Evolutionary conservation across 1,140 invertebrate genomes (phyloP).

Genomic region (Panagrolaimus sp.): DNA sequence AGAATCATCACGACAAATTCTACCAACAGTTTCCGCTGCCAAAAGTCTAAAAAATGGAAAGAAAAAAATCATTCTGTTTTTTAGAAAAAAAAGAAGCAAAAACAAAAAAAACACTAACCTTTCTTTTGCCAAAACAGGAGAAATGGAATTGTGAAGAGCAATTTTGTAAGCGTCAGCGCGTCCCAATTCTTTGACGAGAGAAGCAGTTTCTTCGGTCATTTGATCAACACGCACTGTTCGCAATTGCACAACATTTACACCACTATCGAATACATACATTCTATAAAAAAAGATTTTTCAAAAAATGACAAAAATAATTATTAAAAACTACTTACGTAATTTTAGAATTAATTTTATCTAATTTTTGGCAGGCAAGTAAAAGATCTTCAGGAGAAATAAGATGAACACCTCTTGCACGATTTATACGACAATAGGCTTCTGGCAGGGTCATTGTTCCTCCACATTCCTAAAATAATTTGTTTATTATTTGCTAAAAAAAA

Average conservation of each 20-base stretch:
- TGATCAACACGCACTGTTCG: conserved; percentile 21
- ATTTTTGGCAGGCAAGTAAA: conserved; percentile 62
- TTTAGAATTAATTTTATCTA: conserved; percentile 55
- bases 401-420: conserved; percentile 67
- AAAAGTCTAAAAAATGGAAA: conserved; percentile 42
- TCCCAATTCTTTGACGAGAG: conserved; percentile 31
- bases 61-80: conserved; percentile 19
- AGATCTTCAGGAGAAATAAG: conserved; percentile 64
- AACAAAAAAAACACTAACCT: conserved; percentile 23
- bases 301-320: background rate
- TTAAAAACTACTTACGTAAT: conserved; percentile 31
- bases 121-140: conserved; percentile 41
- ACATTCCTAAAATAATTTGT: conserved; percentile 46
- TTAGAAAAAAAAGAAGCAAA: background rate
- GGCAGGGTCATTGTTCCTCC: conserved; percentile 87
- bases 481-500: conserved; percentile 24
- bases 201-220: conserved; percentile 29
- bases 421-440: conserved; percentile 92
- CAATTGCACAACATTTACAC: conserved; percentile 40
- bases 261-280: conserved; percentile 39
- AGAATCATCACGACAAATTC: conserved; percentile 45
- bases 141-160: conserved; percentile 32
- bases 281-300: conserved; percentile 26
- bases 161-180: conserved; percentile 35
- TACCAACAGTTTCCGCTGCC: conserved; percentile 38